phyloP scores from a whole-genome alignment of 2,888 invertebrate genomes.

The Ectemnius lituratus region DNA sequence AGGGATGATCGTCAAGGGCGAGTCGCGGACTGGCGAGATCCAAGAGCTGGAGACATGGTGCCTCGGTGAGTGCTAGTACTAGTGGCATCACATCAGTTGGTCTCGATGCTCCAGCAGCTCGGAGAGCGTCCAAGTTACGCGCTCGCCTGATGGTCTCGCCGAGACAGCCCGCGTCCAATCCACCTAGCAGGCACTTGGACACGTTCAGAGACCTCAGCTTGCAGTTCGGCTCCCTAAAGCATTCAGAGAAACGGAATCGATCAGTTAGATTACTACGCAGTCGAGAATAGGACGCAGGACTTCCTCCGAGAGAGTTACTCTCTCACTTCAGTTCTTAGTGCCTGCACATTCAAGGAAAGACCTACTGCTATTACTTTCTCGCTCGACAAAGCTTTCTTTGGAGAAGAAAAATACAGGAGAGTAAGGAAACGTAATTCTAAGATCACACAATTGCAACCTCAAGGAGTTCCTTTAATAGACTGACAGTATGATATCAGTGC shows the following conservation, averaged over 20 bases:
- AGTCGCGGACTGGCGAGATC: slow-evolving; percentile 80
- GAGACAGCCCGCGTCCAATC: slow-evolving; percentile 80
- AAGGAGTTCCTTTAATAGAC: not conserved
- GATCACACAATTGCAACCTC: not conserved
- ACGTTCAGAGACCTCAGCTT: slow-evolving; percentile 80
- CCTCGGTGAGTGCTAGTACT: slow-evolving; percentile 80
- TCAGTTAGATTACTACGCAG: slow-evolving; percentile 27
- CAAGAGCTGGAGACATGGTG: slow-evolving; percentile 79
- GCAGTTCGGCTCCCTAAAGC: slow-evolving; percentile 78
- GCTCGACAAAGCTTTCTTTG: not conserved
- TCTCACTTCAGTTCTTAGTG: too few species aligned
- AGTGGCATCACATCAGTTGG: slow-evolving; percentile 80
- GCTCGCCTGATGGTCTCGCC: slow-evolving; percentile 80
- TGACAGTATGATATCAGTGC: not conserved
- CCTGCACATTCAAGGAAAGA: too few species aligned
- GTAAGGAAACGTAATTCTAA: not conserved
- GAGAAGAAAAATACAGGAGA: not conserved
- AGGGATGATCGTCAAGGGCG: slow-evolving; percentile 79
- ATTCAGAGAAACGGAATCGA: slow-evolving; percentile 28
- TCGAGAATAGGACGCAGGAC: not conserved
- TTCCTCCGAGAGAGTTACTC: too few species aligned
- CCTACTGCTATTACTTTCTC: too few species aligned
- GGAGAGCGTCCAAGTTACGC: slow-evolving; percentile 79
- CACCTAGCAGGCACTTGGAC: slow-evolving; percentile 80
- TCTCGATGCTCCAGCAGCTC: slow-evolving; percentile 80